Percentiles rank a stretch among this genome's conserved stretches.
Conservation (phyloP, 2,797 vertebrate species). For the Enteromius unitaeniatus region DNA sequence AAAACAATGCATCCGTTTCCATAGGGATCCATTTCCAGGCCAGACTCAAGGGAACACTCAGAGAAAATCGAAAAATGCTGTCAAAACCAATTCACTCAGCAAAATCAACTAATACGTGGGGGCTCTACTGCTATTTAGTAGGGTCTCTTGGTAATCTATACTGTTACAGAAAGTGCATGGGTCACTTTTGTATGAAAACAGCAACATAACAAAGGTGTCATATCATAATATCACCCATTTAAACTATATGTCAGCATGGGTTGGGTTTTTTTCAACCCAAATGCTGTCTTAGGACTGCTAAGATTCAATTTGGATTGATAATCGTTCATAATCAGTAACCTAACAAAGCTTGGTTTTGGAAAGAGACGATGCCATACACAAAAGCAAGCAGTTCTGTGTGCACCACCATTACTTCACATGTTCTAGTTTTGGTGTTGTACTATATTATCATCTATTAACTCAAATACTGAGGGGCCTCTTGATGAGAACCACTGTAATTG, state of each 20-base stretch:
- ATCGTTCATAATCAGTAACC: neutral
- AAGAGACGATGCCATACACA: neutral
- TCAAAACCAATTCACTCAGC: conserved; percentile 26
- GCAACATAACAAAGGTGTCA: conserved; percentile 3
- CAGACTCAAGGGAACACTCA: conserved; percentile 16
- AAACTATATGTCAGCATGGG: neutral
- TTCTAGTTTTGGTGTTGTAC: neutral
- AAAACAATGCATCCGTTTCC: conserved; percentile 44
- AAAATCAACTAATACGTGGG: conserved; percentile 21
- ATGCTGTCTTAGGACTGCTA: neutral
- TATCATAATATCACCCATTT: neutral
- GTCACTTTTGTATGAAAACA: conserved; percentile 10
- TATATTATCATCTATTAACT: neutral
- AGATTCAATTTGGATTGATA: neutral
- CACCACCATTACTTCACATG: neutral
- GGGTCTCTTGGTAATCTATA: conserved; percentile 9
- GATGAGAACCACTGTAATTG: neutral
- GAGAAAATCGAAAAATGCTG: conserved; percentile 24
- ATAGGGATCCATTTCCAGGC: conserved; percentile 46
- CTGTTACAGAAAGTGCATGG: conserved; percentile 2
- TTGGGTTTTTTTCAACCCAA: neutral
- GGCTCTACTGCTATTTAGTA: neutral
- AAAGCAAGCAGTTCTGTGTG: neutral
- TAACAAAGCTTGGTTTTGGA: neutral
- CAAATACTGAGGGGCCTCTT: neutral